Conservation (phyloP, 2,113 vertebrate species). For the Turnix velox region DNA sequence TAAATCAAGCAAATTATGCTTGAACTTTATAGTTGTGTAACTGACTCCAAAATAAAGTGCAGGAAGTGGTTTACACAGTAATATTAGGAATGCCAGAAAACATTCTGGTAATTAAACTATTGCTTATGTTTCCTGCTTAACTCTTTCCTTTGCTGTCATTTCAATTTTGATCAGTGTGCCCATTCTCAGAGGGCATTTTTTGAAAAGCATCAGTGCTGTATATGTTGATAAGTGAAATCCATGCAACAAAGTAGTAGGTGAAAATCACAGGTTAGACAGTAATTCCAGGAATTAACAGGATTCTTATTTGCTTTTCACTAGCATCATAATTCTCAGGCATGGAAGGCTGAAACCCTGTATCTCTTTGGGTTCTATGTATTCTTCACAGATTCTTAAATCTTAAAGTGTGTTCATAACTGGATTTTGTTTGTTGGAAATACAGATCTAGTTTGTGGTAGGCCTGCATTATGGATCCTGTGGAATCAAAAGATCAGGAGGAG, state of each 20-base stretch:
- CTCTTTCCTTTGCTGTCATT: neutral
- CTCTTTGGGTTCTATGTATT: neutral
- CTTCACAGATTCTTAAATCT: neutral
- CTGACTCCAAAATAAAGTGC: neutral
- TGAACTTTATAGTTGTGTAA: neutral
- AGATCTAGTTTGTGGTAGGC: neutral
- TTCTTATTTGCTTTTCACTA: neutral
- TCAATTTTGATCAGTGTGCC: neutral
- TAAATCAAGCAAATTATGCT: neutral
- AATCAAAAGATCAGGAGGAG: neutral
- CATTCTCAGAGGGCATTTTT: neutral
- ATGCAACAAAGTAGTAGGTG: neutral
- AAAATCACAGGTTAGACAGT: neutral
- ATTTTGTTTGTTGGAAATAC: neutral
- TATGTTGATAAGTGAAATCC: neutral
- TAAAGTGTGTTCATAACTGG: neutral
- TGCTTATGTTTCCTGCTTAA: neutral
- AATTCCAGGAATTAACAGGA: neutral
- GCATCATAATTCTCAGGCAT: neutral
- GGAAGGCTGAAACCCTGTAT: neutral
- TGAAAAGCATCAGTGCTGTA: neutral
- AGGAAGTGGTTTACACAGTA: neutral
- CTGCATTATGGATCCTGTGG: neutral
- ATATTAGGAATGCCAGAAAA: neutral
- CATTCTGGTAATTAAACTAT: neutral